Evolutionary conservation across 2,888 invertebrate species (phyloP), one percentile per base, ranked within the genome.

Genomic region (Drosophila greeni): DNA sequence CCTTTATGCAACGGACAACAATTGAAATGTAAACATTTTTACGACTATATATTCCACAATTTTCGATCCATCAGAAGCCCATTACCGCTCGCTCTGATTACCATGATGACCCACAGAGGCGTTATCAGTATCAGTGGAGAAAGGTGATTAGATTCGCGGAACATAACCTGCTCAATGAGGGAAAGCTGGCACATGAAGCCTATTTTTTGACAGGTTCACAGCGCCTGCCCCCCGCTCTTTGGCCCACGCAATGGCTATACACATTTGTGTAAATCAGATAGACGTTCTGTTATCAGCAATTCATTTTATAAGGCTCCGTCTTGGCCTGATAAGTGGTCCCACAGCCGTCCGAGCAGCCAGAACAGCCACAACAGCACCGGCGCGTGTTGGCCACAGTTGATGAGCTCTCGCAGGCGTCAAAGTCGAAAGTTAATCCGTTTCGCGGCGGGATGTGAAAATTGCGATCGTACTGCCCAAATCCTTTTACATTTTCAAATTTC

Each of bases 281-380:
- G 49, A 66, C 60, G 39, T 61, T 43, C 42, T 76, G 39, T 76
- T 82, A 79, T 74, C 82, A 75, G 79, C 53, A 70, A 60, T 67
- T 72, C 29, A 54, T 56, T 66, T 74, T 70, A 82, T 76, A 69
- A 62, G 68, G 40, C 66, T 66, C 66, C 73, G 68, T 66, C 71
- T 73, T 37, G 55, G 39, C 40, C 75, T 79, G 79, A 79, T 79
- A 79, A 79, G 78, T 70, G 64, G 36, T 29, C 56, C 49, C 26
- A 54, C 16, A 20, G 8, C 47, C 42, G 43, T 52, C 36, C 26
- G 37, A 16, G 20, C 55, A 52, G 47, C 70, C 67, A 79, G 52
- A 76, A 67, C 53, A 55, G 48, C 70, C 67, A 78, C 54, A 76
- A 67, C 57, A 45, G 23, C 40, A 60, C 59, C 65, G 67, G 20